phyloP scores from a whole-genome alignment of 1,140 invertebrate species.

The Achatina immaculata region DNA sequence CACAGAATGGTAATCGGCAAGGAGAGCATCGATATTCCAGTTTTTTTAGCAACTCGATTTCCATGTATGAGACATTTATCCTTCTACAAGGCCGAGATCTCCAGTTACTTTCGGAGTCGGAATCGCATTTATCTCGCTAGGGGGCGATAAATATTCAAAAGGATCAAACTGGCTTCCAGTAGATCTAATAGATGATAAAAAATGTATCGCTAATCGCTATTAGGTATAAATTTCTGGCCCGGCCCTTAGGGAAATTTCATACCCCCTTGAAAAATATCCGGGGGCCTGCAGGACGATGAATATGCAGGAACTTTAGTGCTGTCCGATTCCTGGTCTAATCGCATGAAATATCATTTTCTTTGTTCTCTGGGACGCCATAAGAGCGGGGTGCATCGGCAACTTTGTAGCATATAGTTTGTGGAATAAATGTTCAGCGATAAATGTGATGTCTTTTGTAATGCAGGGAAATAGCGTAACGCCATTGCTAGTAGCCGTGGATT shows the following conservation, averaged over 20 bases:
- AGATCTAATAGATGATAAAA: background rate
- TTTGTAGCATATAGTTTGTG: constrained; percentile 5
- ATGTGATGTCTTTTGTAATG: background rate
- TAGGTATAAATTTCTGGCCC: constrained; percentile 13
- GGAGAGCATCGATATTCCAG: no score
- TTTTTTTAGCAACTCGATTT: background rate
- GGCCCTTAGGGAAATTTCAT: background rate
- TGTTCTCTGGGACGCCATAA: background rate
- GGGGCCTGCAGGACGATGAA: background rate
- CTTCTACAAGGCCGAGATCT: background rate
- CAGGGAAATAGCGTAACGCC: background rate
- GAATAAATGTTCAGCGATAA: constrained; percentile 12
- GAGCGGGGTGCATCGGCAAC: background rate
- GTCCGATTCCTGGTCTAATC: background rate
- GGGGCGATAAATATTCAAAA: background rate
- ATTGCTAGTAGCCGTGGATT: background rate
- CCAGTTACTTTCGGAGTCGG: background rate
- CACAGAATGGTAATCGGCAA: no score
- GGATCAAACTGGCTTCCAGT: background rate
- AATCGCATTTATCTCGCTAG: background rate
- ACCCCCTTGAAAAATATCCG: background rate
- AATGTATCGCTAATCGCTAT: constrained; percentile 6
- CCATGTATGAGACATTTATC: background rate
- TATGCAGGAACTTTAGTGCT: background rate
- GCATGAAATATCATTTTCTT: constrained; percentile 14